Percentiles rank a stretch among this genome's conserved stretches.
These are phyloP conservation scores for Drosophila funebris DNA, from an alignment of 1,140 invertebrate genomes.

Conservation along the genomic window DNA sequence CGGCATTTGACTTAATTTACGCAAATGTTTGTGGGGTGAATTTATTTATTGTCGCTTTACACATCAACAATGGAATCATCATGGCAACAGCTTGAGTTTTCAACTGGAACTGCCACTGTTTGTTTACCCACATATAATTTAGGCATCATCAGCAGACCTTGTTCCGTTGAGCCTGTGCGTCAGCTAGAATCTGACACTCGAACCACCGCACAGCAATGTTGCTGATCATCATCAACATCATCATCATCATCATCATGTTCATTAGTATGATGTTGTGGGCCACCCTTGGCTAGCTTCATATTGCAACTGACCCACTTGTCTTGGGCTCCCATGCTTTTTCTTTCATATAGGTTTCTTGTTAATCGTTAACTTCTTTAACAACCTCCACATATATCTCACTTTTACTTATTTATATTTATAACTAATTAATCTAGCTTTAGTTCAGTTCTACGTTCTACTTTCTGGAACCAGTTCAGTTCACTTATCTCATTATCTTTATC, in stretches of 20 bases:
- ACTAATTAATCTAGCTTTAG: too few relatives aligned
- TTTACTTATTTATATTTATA: too few relatives aligned
- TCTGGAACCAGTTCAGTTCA: background rate
- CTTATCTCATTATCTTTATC: background rate
- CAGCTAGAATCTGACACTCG: constrained; percentile 38
- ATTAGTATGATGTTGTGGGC: background rate
- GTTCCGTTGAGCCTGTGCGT: constrained; percentile 44
- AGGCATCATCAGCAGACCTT: constrained; percentile 69
- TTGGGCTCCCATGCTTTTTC: background rate
- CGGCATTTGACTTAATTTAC: constrained; percentile 44
- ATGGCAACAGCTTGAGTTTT: constrained; percentile 25
- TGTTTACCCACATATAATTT: constrained; percentile 70
- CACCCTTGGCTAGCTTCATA: constrained; percentile 17
- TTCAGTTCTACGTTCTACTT: too few relatives aligned
- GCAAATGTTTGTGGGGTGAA: constrained; percentile 39
- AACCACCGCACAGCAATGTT: constrained; percentile 31
- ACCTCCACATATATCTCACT: too few relatives aligned
- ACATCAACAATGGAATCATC: constrained; percentile 22
- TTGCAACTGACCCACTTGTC: constrained; percentile 12
- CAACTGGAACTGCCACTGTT: constrained; percentile 23
- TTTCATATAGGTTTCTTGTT: background rate
- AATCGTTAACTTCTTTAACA: background rate
- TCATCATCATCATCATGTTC: constrained; percentile 1
- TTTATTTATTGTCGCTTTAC: constrained; percentile 37
- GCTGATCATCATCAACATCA: background rate